Percentiles rank a stretch among this genome's conserved stretches.
Evolutionary conservation across 2,113 vertebrate genomes (phyloP).

Genomic region (Gopherus flavomarginatus): DNA sequence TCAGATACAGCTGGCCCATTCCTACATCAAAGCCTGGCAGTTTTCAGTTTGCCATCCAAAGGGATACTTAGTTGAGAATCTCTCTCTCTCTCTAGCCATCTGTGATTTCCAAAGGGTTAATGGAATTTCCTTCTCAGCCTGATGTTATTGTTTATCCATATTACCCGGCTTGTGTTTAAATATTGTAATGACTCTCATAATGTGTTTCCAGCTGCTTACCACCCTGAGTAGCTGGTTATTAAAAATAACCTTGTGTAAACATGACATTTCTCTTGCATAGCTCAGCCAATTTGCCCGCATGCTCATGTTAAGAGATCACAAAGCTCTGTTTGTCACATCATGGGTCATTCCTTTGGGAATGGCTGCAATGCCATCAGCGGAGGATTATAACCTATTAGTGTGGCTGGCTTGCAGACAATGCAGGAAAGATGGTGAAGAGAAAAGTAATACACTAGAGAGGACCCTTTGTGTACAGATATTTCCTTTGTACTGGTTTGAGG

Average conservation of each 20-base stretch:
- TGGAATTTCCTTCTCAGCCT: slow-evolving; percentile 7
- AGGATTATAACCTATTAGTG: background rate
- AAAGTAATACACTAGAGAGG: background rate
- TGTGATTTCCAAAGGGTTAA: slow-evolving; percentile 35
- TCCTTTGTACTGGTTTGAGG: background rate
- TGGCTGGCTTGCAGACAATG: background rate
- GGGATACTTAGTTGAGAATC: background rate
- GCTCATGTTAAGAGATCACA: background rate
- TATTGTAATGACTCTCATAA: slow-evolving; percentile 41
- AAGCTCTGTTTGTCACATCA: background rate
- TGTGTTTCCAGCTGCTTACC: slow-evolving; percentile 72
- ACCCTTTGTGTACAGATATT: background rate
- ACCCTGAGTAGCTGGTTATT: slow-evolving; percentile 55
- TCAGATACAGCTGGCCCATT: background rate
- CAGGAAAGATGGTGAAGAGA: background rate
- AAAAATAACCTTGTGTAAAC: slow-evolving; percentile 70
- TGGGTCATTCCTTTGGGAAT: background rate
- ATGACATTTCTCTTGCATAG: slow-evolving; percentile 55
- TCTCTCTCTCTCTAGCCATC: background rate
- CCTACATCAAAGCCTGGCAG: background rate
- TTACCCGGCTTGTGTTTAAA: slow-evolving; percentile 50
- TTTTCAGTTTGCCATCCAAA: background rate
- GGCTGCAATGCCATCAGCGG: background rate
- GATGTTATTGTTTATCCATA: slow-evolving; percentile 38
- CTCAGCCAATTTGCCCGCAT: slow-evolving; percentile 25